A percentile compares a stretch with the other conserved stretches of the same genome.
phyloP scores from a whole-genome alignment of 2,888 invertebrate species.

The Strigamia transsilvanica region DNA sequence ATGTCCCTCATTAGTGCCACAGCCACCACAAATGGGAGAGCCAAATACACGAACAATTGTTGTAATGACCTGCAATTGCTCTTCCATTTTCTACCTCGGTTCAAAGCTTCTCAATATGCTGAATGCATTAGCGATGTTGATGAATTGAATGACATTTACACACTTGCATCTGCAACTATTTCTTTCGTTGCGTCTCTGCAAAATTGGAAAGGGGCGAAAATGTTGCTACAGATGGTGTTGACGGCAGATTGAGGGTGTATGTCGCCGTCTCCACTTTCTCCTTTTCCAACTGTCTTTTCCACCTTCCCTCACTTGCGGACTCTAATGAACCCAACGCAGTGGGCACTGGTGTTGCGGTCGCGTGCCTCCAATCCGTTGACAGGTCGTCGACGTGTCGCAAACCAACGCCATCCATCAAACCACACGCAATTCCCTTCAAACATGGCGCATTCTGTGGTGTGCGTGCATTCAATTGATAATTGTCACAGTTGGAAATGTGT shows the following conservation, averaged over 20 bases:
- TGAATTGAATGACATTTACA: slow-evolving; percentile 31
- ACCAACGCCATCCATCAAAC: slow-evolving; percentile 23
- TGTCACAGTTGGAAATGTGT: slow-evolving; percentile 13
- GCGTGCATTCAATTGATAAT: slow-evolving; percentile 33
- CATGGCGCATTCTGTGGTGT: slow-evolving; percentile 15
- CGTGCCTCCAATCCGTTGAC: slow-evolving; percentile 31
- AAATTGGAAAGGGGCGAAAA: slow-evolving; percentile 20
- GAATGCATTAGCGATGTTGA: slow-evolving; percentile 19
- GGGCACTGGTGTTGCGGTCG: slow-evolving; percentile 26
- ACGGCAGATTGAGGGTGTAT: slow-evolving; percentile 11
- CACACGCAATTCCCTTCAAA: slow-evolving; percentile 25
- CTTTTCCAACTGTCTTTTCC: slow-evolving; percentile 13
- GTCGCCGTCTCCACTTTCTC: slow-evolving; percentile 3
- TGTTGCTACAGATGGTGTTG: slow-evolving; percentile 16
- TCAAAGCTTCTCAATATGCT: neutral
- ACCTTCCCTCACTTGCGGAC: neutral
- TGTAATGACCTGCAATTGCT: slow-evolving; percentile 33
- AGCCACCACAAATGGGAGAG: slow-evolving; percentile 17
- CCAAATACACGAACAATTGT: slow-evolving; percentile 38
- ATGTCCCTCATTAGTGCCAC: slow-evolving; percentile 30
- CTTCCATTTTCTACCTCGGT: neutral
- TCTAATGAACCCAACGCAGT: slow-evolving; percentile 11
- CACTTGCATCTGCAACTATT: slow-evolving; percentile 25
- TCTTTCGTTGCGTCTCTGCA: neutral
- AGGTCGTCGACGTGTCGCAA: slow-evolving; percentile 35